Conservation (phyloP, 2,888 invertebrate genomes). For the Cataglyphis albicans region DNA sequence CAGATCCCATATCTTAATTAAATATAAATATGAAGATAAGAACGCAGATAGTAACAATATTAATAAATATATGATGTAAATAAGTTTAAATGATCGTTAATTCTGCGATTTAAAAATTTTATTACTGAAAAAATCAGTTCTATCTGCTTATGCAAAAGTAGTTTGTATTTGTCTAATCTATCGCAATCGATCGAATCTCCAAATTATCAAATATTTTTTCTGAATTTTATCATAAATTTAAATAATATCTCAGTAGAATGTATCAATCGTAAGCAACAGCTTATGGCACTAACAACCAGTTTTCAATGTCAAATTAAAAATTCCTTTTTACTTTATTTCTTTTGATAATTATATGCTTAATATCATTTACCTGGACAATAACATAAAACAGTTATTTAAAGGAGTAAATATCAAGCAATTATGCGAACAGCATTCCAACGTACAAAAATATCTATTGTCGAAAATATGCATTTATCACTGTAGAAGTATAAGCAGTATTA, state of each 20-base stretch:
- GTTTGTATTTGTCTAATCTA: slow-evolving; percentile 39
- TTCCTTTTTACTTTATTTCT: background rate
- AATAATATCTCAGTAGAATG: background rate
- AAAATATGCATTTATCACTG: background rate
- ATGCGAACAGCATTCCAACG: background rate
- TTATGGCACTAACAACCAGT: background rate
- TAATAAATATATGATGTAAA: slow-evolving; percentile 46
- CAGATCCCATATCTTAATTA: slow-evolving; percentile 57
- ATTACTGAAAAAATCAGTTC: slow-evolving; percentile 27
- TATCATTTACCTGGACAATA: slow-evolving; percentile 32
- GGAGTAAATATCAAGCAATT: slow-evolving; percentile 5
- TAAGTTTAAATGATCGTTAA: slow-evolving; percentile 8
- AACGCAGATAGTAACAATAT: slow-evolving; percentile 32
- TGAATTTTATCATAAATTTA: slow-evolving; percentile 39
- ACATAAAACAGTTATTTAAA: slow-evolving; percentile 15
- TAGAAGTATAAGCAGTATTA: background rate
- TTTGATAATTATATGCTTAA: background rate
- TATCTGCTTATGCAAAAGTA: slow-evolving; percentile 31
- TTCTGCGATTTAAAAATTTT: slow-evolving; percentile 21
- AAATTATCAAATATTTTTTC: slow-evolving; percentile 52
- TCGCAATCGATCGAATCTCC: slow-evolving; percentile 54
- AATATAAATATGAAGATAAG: slow-evolving; percentile 59
- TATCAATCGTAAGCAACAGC: background rate
- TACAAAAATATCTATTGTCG: background rate
- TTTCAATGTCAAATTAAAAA: background rate